Percentiles rank a stretch among this genome's conserved stretches.
Evolutionary conservation across 2,797 vertebrate species (phyloP).

Genomic region (Taenioides sp.): DNA sequence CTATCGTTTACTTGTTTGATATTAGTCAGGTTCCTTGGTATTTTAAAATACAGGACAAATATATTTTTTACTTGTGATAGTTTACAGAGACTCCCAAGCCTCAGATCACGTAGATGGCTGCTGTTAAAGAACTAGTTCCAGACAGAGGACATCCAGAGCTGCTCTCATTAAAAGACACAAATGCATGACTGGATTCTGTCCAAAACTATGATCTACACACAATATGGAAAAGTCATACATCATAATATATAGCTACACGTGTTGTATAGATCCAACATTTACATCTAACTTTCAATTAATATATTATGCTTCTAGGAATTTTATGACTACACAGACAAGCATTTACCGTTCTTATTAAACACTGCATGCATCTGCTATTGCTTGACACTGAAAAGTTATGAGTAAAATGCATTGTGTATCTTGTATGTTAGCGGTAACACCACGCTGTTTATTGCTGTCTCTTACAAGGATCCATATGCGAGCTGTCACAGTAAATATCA

Average conservation of each 20-base stretch:
- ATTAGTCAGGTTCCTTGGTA: background rate
- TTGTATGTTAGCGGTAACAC: constrained; percentile 7
- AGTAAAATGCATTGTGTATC: constrained; percentile 10
- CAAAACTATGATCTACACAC: background rate
- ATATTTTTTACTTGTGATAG: background rate
- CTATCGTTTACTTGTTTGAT: background rate
- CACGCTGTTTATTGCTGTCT: constrained; percentile 12
- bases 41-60: background rate
- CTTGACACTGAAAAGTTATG: constrained; percentile 22
- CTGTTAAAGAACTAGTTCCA: background rate
- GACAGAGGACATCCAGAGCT: background rate
- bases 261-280: background rate
- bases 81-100: background rate
- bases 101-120: background rate
- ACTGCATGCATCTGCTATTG: constrained; percentile 1
- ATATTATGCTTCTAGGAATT: constrained; percentile 18
- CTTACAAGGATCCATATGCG: background rate
- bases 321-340: constrained; percentile 27
- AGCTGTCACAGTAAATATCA: constrained; percentile 25
- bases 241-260: background rate
- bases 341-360: constrained; percentile 17
- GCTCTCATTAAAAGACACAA: constrained; percentile 1
- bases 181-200: background rate
- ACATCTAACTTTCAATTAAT: background rate
- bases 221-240: background rate